Percentiles rank a stretch among this genome's conserved stretches.
Conservation (phyloP, 2,113 vertebrate genomes). For the Maccullochella peelii region DNA sequence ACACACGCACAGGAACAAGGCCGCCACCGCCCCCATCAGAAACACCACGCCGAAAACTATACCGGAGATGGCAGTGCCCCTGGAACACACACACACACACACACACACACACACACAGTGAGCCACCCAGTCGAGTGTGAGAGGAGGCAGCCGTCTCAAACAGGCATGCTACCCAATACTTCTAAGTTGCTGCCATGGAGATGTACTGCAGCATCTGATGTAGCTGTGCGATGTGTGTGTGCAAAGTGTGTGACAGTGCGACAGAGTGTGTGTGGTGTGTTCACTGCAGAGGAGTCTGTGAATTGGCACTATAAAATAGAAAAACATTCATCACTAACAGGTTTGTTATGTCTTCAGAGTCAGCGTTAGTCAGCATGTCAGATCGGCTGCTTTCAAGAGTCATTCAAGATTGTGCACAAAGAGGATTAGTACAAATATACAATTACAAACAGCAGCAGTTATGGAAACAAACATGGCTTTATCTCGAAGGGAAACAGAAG, state of each 20-base stretch:
- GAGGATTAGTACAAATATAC: neutral
- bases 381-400: neutral
- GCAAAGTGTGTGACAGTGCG: conserved; percentile 2
- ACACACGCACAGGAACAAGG: conserved; percentile 91
- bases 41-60: conserved; percentile 95
- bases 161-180: conserved; percentile 51
- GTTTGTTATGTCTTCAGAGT: conserved; percentile 16
- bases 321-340: conserved; percentile 41
- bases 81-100: conserved; percentile 72
- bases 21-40: conserved; percentile 91
- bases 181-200: conserved; percentile 53
- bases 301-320: conserved; percentile 33
- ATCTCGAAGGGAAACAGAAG: neutral
- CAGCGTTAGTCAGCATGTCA: conserved; percentile 35
- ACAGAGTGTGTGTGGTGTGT: conserved; percentile 20
- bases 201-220: conserved; percentile 47
- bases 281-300: conserved; percentile 52
- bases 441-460: too few relatives aligned
- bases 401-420: neutral
- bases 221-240: conserved; percentile 35
- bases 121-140: conserved; percentile 37
- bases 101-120: conserved; percentile 29
- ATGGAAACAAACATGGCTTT: neutral
- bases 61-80: conserved; percentile 92
- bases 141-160: conserved; percentile 38